phyloP scores from a whole-genome alignment of 2,888 invertebrate species.

The Trichogramma dendrolimi region DNA sequence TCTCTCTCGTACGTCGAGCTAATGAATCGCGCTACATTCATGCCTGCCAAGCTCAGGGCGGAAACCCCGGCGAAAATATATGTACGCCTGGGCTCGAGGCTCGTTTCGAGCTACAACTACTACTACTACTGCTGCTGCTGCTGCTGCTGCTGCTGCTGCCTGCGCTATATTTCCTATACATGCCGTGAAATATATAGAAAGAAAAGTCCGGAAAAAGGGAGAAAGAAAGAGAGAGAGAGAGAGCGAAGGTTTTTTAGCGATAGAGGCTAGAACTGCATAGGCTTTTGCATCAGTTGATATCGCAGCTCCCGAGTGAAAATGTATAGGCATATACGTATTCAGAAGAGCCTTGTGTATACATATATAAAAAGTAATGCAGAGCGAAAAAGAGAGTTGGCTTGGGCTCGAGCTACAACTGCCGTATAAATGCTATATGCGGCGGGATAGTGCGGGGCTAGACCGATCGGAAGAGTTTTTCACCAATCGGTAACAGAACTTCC shows the following conservation, averaged over 20 bases:
- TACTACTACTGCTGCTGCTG: too few relatives aligned
- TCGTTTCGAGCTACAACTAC: too few relatives aligned
- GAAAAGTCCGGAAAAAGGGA: slow-evolving; percentile 8
- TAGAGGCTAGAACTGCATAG: too few relatives aligned
- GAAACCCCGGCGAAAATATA: background rate
- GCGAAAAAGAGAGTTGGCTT: background rate
- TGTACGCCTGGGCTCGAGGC: slow-evolving; percentile 1
- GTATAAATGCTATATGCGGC: background rate
- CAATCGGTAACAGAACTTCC: slow-evolving; percentile 25
- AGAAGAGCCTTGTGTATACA: background rate
- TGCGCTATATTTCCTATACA: background rate
- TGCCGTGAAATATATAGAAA: background rate
- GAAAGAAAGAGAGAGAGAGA: background rate
- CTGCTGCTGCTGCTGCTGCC: too few relatives aligned
- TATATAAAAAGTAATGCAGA: background rate
- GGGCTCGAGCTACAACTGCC: background rate
- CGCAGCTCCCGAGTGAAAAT: too few relatives aligned
- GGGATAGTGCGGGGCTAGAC: background rate
- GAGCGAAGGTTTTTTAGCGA: background rate
- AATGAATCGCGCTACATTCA: slow-evolving; percentile 28
- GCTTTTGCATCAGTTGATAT: too few relatives aligned
- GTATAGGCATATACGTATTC: too few relatives aligned
- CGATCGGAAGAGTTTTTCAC: slow-evolving; percentile 25
- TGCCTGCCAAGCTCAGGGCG: slow-evolving; percentile 26
- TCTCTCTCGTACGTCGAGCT: slow-evolving; percentile 6